Evolutionary conservation across 37 sponge, comb jelly and placozoan genomes (phyloP).

Genomic region (Halisarca cf. caerulea): DNA sequence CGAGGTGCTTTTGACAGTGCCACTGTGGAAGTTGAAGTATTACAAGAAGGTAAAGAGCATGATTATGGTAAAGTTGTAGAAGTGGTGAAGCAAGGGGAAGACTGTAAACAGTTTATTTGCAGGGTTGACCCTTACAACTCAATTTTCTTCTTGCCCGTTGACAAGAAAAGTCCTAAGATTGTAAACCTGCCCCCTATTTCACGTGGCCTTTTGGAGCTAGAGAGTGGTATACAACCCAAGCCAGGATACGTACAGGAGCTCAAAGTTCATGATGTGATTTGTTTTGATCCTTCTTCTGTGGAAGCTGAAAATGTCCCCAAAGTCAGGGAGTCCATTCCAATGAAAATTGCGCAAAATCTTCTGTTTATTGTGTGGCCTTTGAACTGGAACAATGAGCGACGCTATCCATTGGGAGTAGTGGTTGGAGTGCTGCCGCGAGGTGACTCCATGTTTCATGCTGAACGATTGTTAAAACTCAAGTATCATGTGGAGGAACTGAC

Average conservation of each 20-base stretch:
- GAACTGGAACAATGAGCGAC: conserved; percentile 46
- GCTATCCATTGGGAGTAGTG: conserved; percentile 57
- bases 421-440: conserved; percentile 47
- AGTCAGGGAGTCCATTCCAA: conserved; percentile 52
- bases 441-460: conserved; percentile 39
- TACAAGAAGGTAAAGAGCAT: not conserved
- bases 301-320: conserved; percentile 37
- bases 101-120: conserved; percentile 38
- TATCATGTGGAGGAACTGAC: conserved; percentile 23
- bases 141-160: conserved; percentile 48
- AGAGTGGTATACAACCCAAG: not conserved
- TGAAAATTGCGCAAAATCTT: conserved; percentile 42
- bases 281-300: conserved; percentile 38
- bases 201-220: not conserved
- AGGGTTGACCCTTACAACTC: conserved; percentile 40
- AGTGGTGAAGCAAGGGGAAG: conserved; percentile 2
- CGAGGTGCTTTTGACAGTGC: conserved; percentile 68
- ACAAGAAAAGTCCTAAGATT: conserved; percentile 42
- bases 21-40: conserved; percentile 44
- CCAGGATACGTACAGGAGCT: not conserved
- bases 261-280: conserved; percentile 47
- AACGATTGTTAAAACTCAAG: conserved; percentile 33
- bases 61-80: conserved; percentile 23
- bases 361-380: conserved; percentile 59
- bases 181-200: conserved; percentile 51